Conservation (phyloP, 1,140 invertebrate genomes). For the Diabrotica undecimpunctata region DNA sequence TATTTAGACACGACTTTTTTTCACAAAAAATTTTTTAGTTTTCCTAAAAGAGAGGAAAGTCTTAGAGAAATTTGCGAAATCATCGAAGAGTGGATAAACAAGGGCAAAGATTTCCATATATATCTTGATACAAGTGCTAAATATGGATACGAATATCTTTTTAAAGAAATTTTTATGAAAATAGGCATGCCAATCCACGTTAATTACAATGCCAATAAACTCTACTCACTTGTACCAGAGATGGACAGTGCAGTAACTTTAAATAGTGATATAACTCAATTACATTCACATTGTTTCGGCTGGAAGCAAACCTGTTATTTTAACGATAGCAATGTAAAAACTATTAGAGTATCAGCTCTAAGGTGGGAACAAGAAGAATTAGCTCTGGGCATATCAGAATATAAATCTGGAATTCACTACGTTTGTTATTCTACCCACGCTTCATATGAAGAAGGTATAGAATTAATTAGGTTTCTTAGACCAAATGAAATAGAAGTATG, state of each 20-base stretch:
- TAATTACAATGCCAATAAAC: conserved; percentile 37
- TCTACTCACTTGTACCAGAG: conserved; percentile 48
- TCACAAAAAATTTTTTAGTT: conserved; percentile 47
- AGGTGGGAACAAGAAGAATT: conserved; percentile 50
- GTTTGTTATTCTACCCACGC: conserved; percentile 65
- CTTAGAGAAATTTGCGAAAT: conserved; percentile 49
- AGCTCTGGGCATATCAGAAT: conserved; percentile 35
- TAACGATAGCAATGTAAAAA: conserved; percentile 40
- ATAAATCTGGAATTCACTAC: conserved; percentile 42
- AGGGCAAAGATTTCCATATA: conserved; percentile 49
- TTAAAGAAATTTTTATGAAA: conserved; percentile 52
- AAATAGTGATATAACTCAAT: conserved; percentile 41
- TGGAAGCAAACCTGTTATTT: conserved; percentile 32
- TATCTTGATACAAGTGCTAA: conserved; percentile 52
- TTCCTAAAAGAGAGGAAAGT: conserved; percentile 59
- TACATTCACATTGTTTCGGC: conserved; percentile 44
- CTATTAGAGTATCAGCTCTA: conserved; percentile 52
- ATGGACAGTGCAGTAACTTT: conserved; percentile 48
- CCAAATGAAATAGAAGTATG: conserved; percentile 53
- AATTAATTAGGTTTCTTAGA: conserved; percentile 54
- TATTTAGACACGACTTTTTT: conserved; percentile 74
- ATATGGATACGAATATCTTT: conserved; percentile 61
- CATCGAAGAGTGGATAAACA: conserved; percentile 54
- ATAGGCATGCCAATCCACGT: conserved; percentile 58
- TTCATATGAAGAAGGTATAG: conserved; percentile 55